phyloP scores from a whole-genome alignment of 2,113 vertebrate species.

The Gymnocephalus cernua region DNA sequence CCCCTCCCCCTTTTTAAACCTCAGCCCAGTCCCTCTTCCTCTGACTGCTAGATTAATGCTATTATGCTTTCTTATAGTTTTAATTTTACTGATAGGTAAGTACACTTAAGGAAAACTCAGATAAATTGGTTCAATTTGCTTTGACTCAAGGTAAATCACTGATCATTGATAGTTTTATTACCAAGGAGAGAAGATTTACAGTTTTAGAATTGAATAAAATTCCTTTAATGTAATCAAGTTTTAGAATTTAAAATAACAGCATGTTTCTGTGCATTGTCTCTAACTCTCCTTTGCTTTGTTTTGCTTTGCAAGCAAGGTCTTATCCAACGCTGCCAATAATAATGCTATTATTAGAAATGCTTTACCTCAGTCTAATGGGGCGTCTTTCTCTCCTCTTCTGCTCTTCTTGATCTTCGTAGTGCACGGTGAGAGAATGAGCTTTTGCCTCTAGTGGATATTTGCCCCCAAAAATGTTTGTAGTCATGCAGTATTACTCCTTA shows the following conservation, averaged over 20 bases:
- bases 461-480: conserved; percentile 6
- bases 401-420: conserved; percentile 60
- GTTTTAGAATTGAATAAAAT: neutral
- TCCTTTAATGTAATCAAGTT: neutral
- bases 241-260: conserved; percentile 25
- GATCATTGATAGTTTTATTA: neutral
- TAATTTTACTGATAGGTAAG: conserved; percentile 29
- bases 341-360: conserved; percentile 1
- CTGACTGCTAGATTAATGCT: conserved; percentile 47
- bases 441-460: conserved; percentile 56
- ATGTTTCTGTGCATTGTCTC: conserved; percentile 42
- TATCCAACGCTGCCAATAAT: conserved; percentile 17
- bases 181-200: neutral
- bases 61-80: neutral
- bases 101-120: conserved; percentile 17
- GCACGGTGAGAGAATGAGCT: conserved; percentile 75
- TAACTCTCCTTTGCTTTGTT: conserved; percentile 48
- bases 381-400: conserved; percentile 35
- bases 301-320: conserved; percentile 35
- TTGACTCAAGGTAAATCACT: neutral
- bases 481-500: conserved; percentile 19
- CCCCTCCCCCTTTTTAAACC: conserved; percentile 30
- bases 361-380: conserved; percentile 35
- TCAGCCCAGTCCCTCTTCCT: conserved; percentile 44
- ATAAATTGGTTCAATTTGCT: neutral